Evolutionary conservation across 2,888 invertebrate genomes (phyloP).

Genomic region (Lasioglossum pauxillum): DNA sequence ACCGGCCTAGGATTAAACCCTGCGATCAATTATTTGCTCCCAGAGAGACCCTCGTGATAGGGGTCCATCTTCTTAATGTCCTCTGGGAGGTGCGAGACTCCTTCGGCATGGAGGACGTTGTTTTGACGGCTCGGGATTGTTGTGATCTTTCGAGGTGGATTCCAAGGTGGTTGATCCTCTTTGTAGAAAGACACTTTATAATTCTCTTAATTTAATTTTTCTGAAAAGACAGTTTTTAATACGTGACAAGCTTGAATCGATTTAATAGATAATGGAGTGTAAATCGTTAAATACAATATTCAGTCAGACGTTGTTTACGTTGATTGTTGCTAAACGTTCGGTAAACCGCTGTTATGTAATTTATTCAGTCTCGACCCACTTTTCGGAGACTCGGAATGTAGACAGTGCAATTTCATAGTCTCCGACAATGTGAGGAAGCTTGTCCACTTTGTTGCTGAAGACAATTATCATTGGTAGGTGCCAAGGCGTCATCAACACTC

Average conservation of each 20-base stretch:
- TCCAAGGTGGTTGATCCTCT: not conserved
- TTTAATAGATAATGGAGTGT: no score
- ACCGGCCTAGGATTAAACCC: constrained; percentile 35
- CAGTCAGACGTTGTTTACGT: not conserved
- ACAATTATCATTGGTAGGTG: constrained; percentile 7
- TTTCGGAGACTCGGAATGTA: not conserved
- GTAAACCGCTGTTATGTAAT: not conserved
- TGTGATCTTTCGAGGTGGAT: not conserved
- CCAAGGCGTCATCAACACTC: not conserved
- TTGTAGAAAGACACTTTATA: not conserved
- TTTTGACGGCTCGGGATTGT: not conserved
- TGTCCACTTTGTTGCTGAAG: not conserved
- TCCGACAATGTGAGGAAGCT: not conserved
- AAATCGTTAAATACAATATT: not conserved
- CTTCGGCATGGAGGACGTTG: not conserved
- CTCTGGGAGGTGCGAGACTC: not conserved
- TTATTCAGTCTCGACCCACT: not conserved
- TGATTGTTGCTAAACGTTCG: not conserved
- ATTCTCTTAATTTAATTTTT: no score
- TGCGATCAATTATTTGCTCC: constrained; percentile 40
- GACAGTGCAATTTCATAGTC: not conserved
- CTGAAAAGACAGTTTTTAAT: no score
- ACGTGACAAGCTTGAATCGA: no score
- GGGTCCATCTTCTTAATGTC: not conserved
- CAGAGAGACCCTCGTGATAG: not conserved